Conservation (phyloP, 2,888 invertebrate genomes). For the Poecilus cupreus region DNA sequence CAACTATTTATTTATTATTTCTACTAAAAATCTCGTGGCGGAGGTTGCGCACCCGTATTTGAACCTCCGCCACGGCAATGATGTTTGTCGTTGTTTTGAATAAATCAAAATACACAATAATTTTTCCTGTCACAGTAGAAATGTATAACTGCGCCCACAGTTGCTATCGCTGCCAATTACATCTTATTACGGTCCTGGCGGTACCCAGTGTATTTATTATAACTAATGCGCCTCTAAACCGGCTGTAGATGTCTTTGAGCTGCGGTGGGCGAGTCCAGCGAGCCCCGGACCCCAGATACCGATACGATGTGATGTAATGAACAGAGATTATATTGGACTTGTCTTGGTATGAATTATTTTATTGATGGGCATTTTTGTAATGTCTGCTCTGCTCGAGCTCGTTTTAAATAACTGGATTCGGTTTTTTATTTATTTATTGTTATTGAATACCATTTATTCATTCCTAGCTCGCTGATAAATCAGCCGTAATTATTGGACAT, state of each 20-base stretch:
- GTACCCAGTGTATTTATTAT: constrained; percentile 50
- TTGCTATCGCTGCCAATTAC: neutral
- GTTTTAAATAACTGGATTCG: neutral
- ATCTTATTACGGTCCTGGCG: neutral
- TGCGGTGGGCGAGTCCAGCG: neutral
- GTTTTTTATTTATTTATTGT: constrained; percentile 46
- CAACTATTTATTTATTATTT: too few relatives aligned
- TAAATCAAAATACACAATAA: too few relatives aligned
- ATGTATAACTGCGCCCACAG: too few relatives aligned
- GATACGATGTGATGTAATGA: constrained; percentile 31
- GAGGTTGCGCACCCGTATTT: too few relatives aligned
- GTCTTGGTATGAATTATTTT: constrained; percentile 44
- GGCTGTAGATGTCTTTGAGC: constrained; percentile 18
- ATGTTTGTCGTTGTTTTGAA: too few relatives aligned
- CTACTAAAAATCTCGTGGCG: too few relatives aligned
- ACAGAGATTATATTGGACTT: constrained; percentile 36
- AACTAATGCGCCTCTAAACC: constrained; percentile 44
- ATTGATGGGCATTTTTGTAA: constrained; percentile 41
- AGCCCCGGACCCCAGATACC: neutral
- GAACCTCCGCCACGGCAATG: too few relatives aligned
- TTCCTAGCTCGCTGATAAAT: constrained; percentile 11
- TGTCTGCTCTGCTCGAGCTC: neutral
- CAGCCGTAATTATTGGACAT: constrained; percentile 28
- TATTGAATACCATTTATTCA: constrained; percentile 44
- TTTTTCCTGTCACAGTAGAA: too few relatives aligned